phyloP scores from a whole-genome alignment of 1,140 invertebrate genomes.

The Brachionus manjavacas region DNA sequence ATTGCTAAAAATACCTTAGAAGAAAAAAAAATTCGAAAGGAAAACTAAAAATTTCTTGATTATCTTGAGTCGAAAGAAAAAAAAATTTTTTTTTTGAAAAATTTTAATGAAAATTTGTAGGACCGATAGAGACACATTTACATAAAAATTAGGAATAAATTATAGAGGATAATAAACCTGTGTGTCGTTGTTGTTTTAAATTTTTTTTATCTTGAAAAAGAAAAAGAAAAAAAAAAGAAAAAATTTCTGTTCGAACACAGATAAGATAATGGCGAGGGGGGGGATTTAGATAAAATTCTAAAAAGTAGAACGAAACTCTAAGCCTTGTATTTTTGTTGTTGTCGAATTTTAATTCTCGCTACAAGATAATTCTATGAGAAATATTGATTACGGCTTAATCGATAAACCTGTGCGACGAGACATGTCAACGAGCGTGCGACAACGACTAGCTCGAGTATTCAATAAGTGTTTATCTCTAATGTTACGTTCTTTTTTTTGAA shows the following conservation, averaged over 20 bases:
- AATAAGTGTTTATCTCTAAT: not conserved
- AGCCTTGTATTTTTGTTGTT: not conserved
- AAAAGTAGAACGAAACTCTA: slow-evolving; percentile 30
- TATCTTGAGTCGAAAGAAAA: not conserved
- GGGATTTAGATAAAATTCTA: slow-evolving; percentile 34
- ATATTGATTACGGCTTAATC: not conserved
- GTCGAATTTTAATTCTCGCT: not conserved
- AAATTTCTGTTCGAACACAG: not conserved
- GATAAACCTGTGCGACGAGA: not conserved
- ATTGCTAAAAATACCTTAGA: slow-evolving; percentile 23
- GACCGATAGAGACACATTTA: slow-evolving; percentile 23
- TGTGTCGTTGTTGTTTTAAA: not conserved
- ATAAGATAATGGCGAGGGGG: slow-evolving; percentile 3
- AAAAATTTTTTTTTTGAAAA: not conserved
- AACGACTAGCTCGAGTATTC: not conserved
- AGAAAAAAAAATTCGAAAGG: not conserved
- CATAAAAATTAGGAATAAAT: slow-evolving; percentile 37
- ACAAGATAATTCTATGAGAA: not conserved
- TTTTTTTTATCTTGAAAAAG: not conserved
- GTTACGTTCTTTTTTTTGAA: too few species aligned
- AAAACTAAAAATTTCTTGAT: slow-evolving; percentile 27
- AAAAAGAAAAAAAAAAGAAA: not conserved
- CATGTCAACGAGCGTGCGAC: not conserved
- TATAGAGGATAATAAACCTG: slow-evolving; percentile 34
- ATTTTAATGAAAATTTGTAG: slow-evolving; percentile 33